Evolutionary conservation across 2,888 invertebrate species (phyloP).

Genomic region (Yponomeuta malinellus): DNA sequence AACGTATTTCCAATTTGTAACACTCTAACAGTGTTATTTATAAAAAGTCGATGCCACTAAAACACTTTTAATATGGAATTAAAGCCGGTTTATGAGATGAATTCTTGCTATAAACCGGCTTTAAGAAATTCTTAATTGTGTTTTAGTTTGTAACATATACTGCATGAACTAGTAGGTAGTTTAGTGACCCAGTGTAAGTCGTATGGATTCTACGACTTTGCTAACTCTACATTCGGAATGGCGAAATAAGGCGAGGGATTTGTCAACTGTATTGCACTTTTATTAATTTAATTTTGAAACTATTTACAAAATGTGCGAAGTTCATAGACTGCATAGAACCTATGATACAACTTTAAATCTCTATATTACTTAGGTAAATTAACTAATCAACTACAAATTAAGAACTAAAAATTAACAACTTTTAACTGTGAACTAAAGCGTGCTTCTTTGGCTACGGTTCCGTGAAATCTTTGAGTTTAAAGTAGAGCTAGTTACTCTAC

Average conservation of each 20-base stretch:
- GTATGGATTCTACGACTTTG: too few relatives aligned
- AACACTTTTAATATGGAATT: too few relatives aligned
- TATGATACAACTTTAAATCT: conserved; percentile 41
- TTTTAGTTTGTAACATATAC: too few relatives aligned
- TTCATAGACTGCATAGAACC: conserved; percentile 36
- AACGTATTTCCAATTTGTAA: too few relatives aligned
- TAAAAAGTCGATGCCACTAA: too few relatives aligned
- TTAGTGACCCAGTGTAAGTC: too few relatives aligned
- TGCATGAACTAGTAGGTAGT: too few relatives aligned
- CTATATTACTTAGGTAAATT: background rate
- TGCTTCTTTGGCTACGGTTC: conserved; percentile 38
- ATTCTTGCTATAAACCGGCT: too few relatives aligned
- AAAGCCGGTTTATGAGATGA: too few relatives aligned
- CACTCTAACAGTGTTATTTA: too few relatives aligned
- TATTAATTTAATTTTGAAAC: conserved; percentile 49
- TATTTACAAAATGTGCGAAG: conserved; percentile 63
- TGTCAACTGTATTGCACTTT: conserved; percentile 51
- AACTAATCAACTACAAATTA: conserved; percentile 10
- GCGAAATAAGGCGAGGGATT: background rate
- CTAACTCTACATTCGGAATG: background rate
- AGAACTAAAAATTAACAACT: conserved; percentile 46
- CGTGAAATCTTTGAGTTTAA: conserved; percentile 27
- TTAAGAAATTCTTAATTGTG: too few relatives aligned
- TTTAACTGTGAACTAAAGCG: conserved; percentile 28
- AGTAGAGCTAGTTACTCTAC: background rate